Evolutionary conservation across 2,888 invertebrate species (phyloP).

Genomic region (Heliconius sara): DNA sequence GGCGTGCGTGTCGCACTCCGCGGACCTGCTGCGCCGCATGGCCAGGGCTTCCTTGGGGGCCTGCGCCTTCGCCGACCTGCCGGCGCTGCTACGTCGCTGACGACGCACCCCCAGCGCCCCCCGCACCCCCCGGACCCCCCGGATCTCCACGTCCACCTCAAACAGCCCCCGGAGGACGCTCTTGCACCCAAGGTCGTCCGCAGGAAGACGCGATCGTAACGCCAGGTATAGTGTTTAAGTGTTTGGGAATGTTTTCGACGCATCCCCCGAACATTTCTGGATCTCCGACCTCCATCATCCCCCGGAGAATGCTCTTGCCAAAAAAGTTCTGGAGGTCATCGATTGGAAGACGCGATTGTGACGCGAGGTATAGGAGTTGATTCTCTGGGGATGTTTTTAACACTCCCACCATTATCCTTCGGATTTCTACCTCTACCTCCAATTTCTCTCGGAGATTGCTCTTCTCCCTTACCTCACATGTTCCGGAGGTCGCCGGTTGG

Average conservation of each 20-base stretch:
- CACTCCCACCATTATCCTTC: no score
- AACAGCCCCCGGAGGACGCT: constrained; percentile 23
- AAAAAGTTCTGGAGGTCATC: no score
- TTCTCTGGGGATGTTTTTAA: no score
- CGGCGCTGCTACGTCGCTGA: constrained; percentile 91
- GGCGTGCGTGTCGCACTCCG: constrained; percentile 95
- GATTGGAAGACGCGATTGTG: no score
- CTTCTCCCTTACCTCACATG: neutral
- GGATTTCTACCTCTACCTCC: neutral
- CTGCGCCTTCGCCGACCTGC: constrained; percentile 97
- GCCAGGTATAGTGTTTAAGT: constrained; percentile 1
- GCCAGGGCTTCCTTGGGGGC: constrained; percentile 94
- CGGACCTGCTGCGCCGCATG: constrained; percentile 95
- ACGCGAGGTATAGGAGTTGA: neutral
- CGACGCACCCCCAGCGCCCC: constrained; percentile 70
- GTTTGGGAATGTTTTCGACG: neutral
- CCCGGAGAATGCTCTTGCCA: no score
- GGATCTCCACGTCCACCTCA: constrained; percentile 33
- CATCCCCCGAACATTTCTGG: neutral
- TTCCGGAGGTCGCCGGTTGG: neutral
- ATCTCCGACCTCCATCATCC: neutral
- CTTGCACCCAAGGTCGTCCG: constrained; percentile 5
- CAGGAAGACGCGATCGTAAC: neutral
- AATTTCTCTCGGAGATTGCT: neutral
- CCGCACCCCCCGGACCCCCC: constrained; percentile 39